Percentiles rank a stretch among this genome's conserved stretches.
These are phyloP conservation scores for Staurois parvus DNA, from an alignment of 2,797 vertebrate species.

Conservation along the genomic window DNA sequence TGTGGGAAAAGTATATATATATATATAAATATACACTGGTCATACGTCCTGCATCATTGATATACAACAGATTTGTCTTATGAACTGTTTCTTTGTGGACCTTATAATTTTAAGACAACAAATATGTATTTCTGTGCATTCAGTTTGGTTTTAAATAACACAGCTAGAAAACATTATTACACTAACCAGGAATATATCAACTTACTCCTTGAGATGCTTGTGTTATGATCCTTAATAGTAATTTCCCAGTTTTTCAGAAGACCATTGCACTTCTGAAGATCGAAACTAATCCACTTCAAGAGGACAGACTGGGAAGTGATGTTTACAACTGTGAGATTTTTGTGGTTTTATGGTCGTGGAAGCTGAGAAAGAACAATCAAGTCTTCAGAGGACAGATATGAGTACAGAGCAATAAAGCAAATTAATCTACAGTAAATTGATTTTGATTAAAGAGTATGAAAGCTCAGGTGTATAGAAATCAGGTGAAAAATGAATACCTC, in stretches of 20 bases:
- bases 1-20: no score
- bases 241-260: constrained; percentile 51
- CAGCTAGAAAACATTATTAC: background rate
- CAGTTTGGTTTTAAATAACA: background rate
- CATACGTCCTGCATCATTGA: no score
- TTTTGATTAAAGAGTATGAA: no score
- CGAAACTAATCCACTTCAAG: constrained; percentile 49
- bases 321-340: constrained; percentile 42
- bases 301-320: constrained; percentile 38
- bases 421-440: background rate
- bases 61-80: no score
- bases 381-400: background rate
- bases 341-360: constrained; percentile 20
- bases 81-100: no score
- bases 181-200: background rate
- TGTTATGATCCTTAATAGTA: constrained; percentile 25
- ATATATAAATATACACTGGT: no score
- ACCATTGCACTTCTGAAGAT: constrained; percentile 33
- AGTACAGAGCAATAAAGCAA: background rate
- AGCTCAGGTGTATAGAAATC: no score
- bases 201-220: constrained; percentile 23
- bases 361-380: constrained; percentile 27
- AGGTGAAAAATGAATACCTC: no score
- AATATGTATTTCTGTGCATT: background rate
- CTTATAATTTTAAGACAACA: no score